Evolutionary conservation across 2,113 vertebrate species (phyloP), one percentile per base, ranked within the genome.

Genomic region (Castor canadensis): DNA sequence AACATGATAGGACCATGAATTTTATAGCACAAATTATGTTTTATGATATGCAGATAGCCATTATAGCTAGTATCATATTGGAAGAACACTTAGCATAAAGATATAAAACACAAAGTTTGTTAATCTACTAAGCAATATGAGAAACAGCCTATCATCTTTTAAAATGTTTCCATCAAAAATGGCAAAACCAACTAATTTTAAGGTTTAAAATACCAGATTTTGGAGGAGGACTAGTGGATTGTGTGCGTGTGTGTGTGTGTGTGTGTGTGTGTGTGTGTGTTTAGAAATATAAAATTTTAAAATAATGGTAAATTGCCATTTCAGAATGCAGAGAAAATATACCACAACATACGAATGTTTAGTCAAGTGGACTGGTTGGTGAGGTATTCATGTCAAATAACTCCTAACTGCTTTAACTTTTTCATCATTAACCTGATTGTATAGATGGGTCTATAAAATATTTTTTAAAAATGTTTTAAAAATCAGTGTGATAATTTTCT

Each of bases 101-200:
- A 80, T 56, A 85, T 56, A 80, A 95, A 82, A 85, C 16, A 75
- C 16, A 89, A 56, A 45, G 15, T n/a, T 40, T 60, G 58, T 69
- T 92, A 66, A 75, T 64, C 35, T 56, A 38, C 56, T 72, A 56
- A 87, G 6, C 20, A 75, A 80, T 45, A 26, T 45, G 38, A 95
- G 67, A 43, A 92, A 93, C 7, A 83, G 56, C 43, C 26, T 85
- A 35, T 47, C 62, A 86, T 69, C 0, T 67, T 72, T 77, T 77
- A 76, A 94, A 89, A 89, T 54, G 7, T 38, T 95, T 83, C 47
- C 45, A 92, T 87, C 28, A 89, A 69, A 95, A 75, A 56, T 69
- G 80, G 15, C 40, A 49, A 81, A 96, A 84, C 64, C 0, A 26
- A 28, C 35, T 66, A 40, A 79, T 69, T 83, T 77, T 83, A 87